Evolutionary conservation across 2,888 invertebrate genomes (phyloP), one percentile per base, ranked within the genome.

Genomic region (Latrodectus elegans): DNA sequence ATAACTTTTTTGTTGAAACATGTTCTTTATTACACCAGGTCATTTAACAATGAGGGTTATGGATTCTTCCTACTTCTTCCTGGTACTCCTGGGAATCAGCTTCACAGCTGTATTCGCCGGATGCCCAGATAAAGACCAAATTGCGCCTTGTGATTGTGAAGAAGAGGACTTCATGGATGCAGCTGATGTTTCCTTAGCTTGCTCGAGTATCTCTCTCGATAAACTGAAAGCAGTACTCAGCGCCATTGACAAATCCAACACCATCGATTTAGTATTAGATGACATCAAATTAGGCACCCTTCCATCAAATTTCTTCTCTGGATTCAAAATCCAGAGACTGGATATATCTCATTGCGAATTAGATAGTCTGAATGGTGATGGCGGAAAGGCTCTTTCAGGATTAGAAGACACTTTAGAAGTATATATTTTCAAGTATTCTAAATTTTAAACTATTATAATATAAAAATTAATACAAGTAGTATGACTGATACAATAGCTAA

Each of bases 361-460:
- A 51, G 76, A 80, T 4, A 65, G 75, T 6, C 52, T 86, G 38
- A 17, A 73, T 6, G 60, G 38, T 2, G 64, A 60, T 55, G 72
- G 77, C 0, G 26, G 26, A n/a, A 68, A 17, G 26, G 52, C 80
- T 3, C 53, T 86, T 4, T 10, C 52, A 8, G 85, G 85, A 17
- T 49, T 86, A 10, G 85, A 86, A 52, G 65, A 86, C 15, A 71
- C 26, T 26, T 71, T 86, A 15, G 70, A 76, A 65, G 85, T 86
- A 49, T 26, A 73, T 67, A 53, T 15, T 1, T 15, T 49, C 4
- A 38, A 38, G 6, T 38, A 38, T 38, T 38, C 38, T 38, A 6
- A 38, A 38, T 38, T 38, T 6, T 38, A 38, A 38, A 2, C 38
- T 38, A 38, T 6, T 38, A 38, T 38, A 38, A 6, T 38, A 38